Base-by-base conservation (phyloP, 2,888 invertebrate genomes). In the Rosalia funebris region DNA sequence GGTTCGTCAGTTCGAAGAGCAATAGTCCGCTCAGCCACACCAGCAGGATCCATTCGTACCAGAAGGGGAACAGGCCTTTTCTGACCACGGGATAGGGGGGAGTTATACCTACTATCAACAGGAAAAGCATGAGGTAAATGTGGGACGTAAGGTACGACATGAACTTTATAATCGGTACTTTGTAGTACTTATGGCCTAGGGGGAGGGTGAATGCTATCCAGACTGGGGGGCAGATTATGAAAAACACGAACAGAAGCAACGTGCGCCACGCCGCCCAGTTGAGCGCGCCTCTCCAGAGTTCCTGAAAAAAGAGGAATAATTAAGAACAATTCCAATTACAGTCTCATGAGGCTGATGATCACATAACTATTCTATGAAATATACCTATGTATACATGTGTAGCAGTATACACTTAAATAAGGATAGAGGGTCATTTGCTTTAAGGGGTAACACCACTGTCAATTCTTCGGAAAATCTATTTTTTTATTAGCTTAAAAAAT, bases 101-200 rank as follows among this genome's bases (percentile, higher is more conserved):
- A 63, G 93, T 92, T 67, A 95, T 94, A 39, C 92, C 94, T 60
- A 95, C 95, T 73, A 98, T 85, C 71, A 95, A 89, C 72, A 98
- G 88, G 75, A 98, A 89, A 68, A 95, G 83, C 91, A 98, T 97
- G 71, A 99, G 89, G 83, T 98, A 98, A 75, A 99, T 91, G 83
- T 99, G 99, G 4, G 98, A 98, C 16, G 98, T 98, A 74, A 99
- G 87, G 83, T 99, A 98, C 41, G 98, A 97, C 93, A 98, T 98
- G 84, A 99, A 99, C 84, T 99, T 99, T 78, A 99, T 97, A 78
- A 99, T 98, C 59, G 99, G 99, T 76, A 98, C 95, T 86, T 97
- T 95, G 86, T 96, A 95, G 84, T 93, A 96, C 82, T 93, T 93
- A 84, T 96, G 96, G 37, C 95, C 95, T 77, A 97, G 84, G 50